Percentiles rank a stretch among this genome's conserved stretches.
Evolutionary conservation across 2,113 vertebrate genomes (phyloP).

Genomic region (Furnarius figulus): DNA sequence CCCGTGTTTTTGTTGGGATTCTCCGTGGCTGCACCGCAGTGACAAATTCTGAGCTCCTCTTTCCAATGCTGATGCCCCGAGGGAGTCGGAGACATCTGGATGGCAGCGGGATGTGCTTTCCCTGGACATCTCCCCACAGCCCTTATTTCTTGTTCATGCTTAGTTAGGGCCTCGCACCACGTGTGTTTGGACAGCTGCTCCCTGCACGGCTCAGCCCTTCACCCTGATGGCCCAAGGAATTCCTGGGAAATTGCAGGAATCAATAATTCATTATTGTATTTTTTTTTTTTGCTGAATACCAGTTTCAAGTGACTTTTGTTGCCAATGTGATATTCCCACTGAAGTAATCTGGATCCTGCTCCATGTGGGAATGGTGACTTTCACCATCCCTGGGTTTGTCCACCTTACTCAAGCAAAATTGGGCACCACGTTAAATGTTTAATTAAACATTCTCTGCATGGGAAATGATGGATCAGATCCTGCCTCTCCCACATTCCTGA

Average conservation of each 20-base stretch:
- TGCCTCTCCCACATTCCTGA: background rate
- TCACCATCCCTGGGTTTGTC: background rate
- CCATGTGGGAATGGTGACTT: background rate
- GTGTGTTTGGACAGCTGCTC: constrained; percentile 54
- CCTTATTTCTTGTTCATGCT: constrained; percentile 29
- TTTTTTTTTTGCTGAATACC: background rate
- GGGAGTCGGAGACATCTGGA: background rate
- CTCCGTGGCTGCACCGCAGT: background rate
- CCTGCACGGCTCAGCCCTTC: background rate
- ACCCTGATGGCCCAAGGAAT: background rate
- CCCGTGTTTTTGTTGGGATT: background rate
- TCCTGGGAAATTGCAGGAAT: constrained; percentile 36
- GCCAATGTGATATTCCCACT: background rate
- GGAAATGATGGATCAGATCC: background rate
- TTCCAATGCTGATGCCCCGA: background rate
- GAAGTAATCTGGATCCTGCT: background rate
- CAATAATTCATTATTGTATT: background rate
- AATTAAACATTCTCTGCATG: background rate
- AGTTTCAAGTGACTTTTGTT: background rate
- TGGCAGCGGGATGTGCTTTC: background rate
- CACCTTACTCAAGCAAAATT: background rate
- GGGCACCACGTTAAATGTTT: background rate
- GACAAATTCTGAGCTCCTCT: background rate
- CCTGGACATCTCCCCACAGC: background rate
- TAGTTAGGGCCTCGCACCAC: background rate